A percentile compares a stretch with the other conserved stretches of the same genome.
phyloP scores from a whole-genome alignment of 2,797 vertebrate species.

The Buphagus erythrorhynchus region DNA sequence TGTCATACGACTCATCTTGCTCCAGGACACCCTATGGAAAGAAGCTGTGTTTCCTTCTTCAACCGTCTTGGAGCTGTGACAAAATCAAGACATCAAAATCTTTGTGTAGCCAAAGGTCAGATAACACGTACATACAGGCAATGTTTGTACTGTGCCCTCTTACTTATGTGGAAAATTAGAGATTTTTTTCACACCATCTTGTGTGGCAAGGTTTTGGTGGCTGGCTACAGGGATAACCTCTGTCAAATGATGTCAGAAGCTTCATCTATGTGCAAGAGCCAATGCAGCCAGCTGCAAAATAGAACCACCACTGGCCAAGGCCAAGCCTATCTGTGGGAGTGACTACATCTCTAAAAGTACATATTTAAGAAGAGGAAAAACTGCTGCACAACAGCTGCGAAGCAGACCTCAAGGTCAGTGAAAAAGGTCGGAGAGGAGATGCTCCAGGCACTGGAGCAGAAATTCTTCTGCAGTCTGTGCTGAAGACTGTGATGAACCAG shows the following conservation, averaged over 20 bases:
- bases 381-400: not conserved
- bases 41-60: not conserved
- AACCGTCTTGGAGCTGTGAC: not conserved
- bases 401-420: not conserved
- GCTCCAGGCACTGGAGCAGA: not conserved
- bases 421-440: not conserved
- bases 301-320: not conserved
- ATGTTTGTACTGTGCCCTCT: not conserved
- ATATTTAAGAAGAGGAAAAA: not conserved
- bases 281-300: not conserved
- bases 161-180: not conserved
- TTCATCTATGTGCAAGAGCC: accelerated
- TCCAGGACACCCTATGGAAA: not conserved
- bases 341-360: not conserved
- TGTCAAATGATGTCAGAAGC: not conserved
- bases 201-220: not conserved
- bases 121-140: not conserved
- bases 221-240: not conserved
- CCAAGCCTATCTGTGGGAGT: accelerated
- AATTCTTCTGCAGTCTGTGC: not conserved
- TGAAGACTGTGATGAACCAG: not conserved
- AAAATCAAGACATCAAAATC: not conserved
- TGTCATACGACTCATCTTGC: not conserved
- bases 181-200: not conserved
- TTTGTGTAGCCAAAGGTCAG: not conserved